Percentiles rank a stretch among this genome's conserved stretches.
Conservation (phyloP, 2,113 vertebrate genomes). For the Montifringilla adamsi region DNA sequence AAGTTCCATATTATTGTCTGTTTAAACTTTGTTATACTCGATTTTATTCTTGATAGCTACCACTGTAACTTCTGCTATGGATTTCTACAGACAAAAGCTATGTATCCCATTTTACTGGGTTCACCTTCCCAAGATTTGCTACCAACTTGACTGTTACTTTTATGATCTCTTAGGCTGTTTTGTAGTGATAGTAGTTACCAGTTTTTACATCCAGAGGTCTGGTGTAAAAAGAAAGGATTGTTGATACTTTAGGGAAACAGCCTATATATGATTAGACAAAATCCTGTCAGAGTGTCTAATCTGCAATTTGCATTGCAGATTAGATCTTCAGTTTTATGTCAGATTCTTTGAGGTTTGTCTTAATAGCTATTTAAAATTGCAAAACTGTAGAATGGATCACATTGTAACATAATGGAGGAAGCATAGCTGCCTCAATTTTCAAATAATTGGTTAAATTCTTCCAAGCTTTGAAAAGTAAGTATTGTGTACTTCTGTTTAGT, state of each 20-base stretch:
- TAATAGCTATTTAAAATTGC: neutral
- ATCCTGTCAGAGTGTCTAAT: neutral
- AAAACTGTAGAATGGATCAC: neutral
- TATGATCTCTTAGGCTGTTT: neutral
- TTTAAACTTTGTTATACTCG: neutral
- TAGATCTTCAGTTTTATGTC: neutral
- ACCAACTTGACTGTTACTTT: neutral
- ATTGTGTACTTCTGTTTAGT: neutral
- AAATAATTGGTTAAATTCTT: neutral
- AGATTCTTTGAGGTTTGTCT: neutral
- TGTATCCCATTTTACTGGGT: neutral
- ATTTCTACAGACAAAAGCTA: neutral
- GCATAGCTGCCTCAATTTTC: neutral
- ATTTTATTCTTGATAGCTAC: neutral
- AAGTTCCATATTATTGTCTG: rapidly evolving
- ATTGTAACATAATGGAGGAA: neutral
- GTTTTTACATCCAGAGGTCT: neutral
- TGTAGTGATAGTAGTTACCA: neutral
- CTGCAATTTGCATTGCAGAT: neutral
- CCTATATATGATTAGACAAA: neutral
- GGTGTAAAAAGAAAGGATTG: neutral
- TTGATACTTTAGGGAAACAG: neutral
- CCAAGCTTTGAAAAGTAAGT: neutral
- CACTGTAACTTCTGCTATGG: neutral
- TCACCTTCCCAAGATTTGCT: neutral